Evolutionary conservation across 53 echinoderm and acorn worm species (phyloP).

Genomic region (Stichopus horrens): DNA sequence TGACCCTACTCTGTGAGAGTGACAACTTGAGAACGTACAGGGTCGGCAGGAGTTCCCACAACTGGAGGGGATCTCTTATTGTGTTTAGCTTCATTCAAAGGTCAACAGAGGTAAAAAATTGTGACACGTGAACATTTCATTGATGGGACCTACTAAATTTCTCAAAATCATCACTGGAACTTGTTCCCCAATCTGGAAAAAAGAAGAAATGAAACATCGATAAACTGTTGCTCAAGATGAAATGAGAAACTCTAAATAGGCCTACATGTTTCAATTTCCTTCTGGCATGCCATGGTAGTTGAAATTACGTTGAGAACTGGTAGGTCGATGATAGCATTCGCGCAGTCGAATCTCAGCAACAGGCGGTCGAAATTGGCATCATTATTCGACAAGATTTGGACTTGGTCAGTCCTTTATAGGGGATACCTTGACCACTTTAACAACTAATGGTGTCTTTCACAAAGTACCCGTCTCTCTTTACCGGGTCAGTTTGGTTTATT

Average conservation of each 20-base stretch:
- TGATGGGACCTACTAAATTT: no score
- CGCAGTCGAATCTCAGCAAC: background rate
- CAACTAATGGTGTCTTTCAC: background rate
- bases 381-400: slow-evolving; percentile 6
- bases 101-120: no score
- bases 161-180: no score
- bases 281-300: background rate
- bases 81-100: no score
- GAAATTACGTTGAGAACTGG: slow-evolving; percentile 7
- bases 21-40: no score
- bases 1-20: no score
- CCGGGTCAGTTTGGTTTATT: no score
- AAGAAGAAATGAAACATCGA: no score
- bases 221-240: background rate
- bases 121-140: no score
- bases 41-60: no score
- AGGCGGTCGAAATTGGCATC: slow-evolving; percentile 11
- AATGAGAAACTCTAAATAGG: slow-evolving; percentile 6
- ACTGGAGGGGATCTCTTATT: no score
- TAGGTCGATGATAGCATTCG: background rate
- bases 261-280: slow-evolving; percentile 2
- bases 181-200: no score
- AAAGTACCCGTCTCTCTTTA: slow-evolving; percentile 5
- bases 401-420: slow-evolving; percentile 10
- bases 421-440: slow-evolving; percentile 7